Base-by-base conservation (phyloP, 2,888 invertebrate species). In the Argyra leucocephala region DNA sequence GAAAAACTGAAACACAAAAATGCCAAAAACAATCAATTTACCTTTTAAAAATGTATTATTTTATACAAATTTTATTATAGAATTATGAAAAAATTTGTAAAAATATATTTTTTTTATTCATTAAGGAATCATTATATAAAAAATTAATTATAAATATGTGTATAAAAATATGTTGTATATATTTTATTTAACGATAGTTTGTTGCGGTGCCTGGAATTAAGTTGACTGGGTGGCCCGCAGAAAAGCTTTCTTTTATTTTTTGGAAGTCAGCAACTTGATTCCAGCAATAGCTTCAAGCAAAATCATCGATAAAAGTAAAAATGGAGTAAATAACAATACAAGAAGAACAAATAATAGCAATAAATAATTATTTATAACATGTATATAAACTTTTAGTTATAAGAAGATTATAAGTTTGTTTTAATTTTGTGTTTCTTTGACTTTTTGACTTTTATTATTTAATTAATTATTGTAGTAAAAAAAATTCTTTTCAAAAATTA, bases 251-350 rank as follows among this genome's bases (percentile, higher is more conserved):
- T 57, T 23, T 24, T 63, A 48, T 48, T 73, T 72, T 72, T 69
- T 69, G 70, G 69, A 78, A 78, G 78, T 78, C 78, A 78, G 78
- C 78, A 78, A 78, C 78, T 78, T 79, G 78, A 78, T 78, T 78
- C 79, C 78, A 78, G 78, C 79, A 78, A 78, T 73, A 75, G 78
- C 79, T 73, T 71, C 66, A 69, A 71, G 71, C 71, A 66, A 23
- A 68, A 66, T 69, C 70, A 69, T 66, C 69, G 18, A 48, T 18
- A 15, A 31, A 31, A 31, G 9, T 31, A 10, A 31, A 9, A 26
- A 26, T 4, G 26, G 9, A 26, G 9, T 31, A 10, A 31, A 31
- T 6, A 31, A 7, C 10, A 31, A 31, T 4, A 31, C 9, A 10
- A 31, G 9, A 31, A 31, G 9, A 31, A 7, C 9, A 31, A 10